Conservation (phyloP, 2,888 invertebrate genomes). For the Smittia aterrima region DNA sequence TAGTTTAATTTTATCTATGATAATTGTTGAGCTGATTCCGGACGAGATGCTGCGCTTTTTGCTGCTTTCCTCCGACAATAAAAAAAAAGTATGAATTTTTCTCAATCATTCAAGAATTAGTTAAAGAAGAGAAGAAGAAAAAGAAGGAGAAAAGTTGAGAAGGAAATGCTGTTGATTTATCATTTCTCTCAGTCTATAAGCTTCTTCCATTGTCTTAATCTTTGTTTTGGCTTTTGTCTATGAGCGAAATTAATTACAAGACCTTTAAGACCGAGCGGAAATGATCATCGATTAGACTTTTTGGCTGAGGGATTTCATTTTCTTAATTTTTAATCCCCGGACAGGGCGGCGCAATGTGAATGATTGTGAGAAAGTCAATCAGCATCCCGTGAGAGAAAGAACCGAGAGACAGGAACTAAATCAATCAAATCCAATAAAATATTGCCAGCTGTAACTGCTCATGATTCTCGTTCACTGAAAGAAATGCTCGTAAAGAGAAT, state of each 20-base stretch:
- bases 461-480: slow-evolving; percentile 23
- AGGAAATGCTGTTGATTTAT: slow-evolving; percentile 38
- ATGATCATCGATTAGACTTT: slow-evolving; percentile 38
- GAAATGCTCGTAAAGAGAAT: slow-evolving; percentile 35
- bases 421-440: slow-evolving; percentile 41
- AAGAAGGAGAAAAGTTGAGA: slow-evolving; percentile 13
- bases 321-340: slow-evolving; percentile 16
- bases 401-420: slow-evolving; percentile 35
- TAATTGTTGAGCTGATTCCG: slow-evolving; percentile 8
- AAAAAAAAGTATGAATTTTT: neutral
- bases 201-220: slow-evolving; percentile 15
- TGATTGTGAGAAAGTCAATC: slow-evolving; percentile 41
- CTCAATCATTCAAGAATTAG: slow-evolving; percentile 28
- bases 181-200: neutral
- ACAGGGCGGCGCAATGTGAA: neutral
- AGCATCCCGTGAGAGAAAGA: slow-evolving; percentile 7
- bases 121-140: neutral
- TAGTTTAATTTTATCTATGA: slow-evolving; percentile 1
- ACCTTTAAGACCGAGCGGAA: slow-evolving; percentile 36
- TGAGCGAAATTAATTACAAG: neutral
- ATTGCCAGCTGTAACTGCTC: slow-evolving; percentile 36
- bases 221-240: slow-evolving; percentile 5
- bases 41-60: neutral
- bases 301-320: slow-evolving; percentile 10
- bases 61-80: neutral